phyloP scores from a whole-genome alignment of 2,113 vertebrate genomes.

The Mus spicilegus region DNA sequence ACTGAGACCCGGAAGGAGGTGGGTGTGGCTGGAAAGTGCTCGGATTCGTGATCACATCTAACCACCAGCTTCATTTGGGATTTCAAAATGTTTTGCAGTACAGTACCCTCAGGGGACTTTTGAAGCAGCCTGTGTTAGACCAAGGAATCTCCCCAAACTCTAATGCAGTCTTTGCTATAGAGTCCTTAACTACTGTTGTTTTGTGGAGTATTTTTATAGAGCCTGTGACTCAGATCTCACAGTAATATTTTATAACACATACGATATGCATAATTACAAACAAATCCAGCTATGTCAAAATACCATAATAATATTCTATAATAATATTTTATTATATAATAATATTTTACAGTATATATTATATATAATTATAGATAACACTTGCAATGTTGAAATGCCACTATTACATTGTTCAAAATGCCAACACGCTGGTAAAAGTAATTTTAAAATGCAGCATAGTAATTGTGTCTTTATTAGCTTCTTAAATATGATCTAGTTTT shows the following conservation, averaged over 20 bases:
- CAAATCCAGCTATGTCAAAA: conserved; percentile 18
- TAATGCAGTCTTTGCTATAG: background rate
- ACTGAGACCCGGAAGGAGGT: background rate
- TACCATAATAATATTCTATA: background rate
- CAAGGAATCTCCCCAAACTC: background rate
- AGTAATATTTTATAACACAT: conserved; percentile 3
- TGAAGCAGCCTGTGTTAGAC: background rate
- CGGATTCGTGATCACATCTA: background rate
- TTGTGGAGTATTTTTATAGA: background rate
- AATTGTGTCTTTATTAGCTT: conserved; percentile 44
- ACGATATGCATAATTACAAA: background rate
- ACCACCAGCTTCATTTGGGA: background rate
- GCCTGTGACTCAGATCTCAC: background rate
- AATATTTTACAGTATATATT: background rate
- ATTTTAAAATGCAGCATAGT: background rate
- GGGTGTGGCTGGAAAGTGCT: background rate
- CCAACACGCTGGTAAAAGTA: background rate
- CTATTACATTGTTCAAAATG: conserved; percentile 31
- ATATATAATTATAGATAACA: conserved; percentile 31
- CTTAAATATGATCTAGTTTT: conserved; percentile 6
- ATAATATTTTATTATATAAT: conserved; percentile 1
- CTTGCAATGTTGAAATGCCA: background rate
- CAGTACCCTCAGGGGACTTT: background rate
- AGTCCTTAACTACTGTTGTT: conserved; percentile 13
- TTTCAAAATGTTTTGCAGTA: background rate